Percentiles rank a stretch among this genome's conserved stretches.
These are phyloP conservation scores for Schizopygopsis malacanthus DNA, from an alignment of 2,797 vertebrate genomes.

Conservation along the genomic window DNA sequence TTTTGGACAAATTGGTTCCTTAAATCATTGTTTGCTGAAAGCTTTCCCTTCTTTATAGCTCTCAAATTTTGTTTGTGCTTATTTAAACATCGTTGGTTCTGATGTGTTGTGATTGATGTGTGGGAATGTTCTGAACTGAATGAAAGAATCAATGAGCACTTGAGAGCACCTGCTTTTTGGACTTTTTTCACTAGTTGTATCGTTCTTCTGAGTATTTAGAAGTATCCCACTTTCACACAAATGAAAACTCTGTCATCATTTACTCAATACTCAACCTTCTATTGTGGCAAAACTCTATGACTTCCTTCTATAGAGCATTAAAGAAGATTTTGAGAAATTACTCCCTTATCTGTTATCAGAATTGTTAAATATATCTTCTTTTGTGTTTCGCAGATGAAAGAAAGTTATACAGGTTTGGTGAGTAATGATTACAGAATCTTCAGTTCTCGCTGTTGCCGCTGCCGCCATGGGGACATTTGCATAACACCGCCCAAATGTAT, in stretches of 20 bases:
- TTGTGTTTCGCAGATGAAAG: neutral
- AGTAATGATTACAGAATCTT: neutral
- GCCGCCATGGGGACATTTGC: too few species aligned
- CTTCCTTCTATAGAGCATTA: neutral
- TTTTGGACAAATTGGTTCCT: neutral
- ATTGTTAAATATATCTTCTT: neutral
- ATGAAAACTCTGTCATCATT: neutral
- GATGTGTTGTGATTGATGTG: neutral
- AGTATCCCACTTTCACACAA: neutral
- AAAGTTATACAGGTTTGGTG: neutral
- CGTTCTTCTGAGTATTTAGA: neutral
- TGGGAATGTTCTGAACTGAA: neutral
- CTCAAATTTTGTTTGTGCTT: neutral
- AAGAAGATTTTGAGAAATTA: neutral
- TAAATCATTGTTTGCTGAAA: neutral
- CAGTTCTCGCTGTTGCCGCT: too few species aligned
- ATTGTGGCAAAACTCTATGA: neutral
- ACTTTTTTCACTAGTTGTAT: neutral
- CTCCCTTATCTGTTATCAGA: neutral
- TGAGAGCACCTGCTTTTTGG: neutral
- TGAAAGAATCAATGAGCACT: neutral
- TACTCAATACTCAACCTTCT: neutral
- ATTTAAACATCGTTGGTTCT: neutral
- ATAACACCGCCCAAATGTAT: too few species aligned
- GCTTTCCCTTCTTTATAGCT: neutral